phyloP scores from a whole-genome alignment of 2,888 invertebrate species.

The Gibbula magus region DNA sequence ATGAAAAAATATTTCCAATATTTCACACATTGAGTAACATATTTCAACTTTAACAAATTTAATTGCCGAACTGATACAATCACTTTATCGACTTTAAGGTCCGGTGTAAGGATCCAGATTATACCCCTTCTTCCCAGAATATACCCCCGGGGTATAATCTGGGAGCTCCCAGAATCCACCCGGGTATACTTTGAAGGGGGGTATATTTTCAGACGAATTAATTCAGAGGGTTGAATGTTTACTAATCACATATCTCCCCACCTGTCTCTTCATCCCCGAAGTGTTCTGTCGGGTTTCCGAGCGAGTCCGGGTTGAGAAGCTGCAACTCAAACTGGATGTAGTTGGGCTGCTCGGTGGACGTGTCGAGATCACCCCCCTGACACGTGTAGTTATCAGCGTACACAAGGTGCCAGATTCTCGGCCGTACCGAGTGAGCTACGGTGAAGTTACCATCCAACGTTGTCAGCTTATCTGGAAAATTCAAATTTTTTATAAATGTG shows the following conservation, averaged over 20 bases:
- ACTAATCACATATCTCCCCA: slow-evolving; percentile 33
- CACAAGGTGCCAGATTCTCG: slow-evolving; percentile 67
- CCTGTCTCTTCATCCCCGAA: slow-evolving; percentile 72
- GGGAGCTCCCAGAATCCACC: too few species aligned
- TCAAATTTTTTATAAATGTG: too few species aligned
- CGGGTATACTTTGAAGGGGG: too few species aligned
- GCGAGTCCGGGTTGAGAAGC: slow-evolving; percentile 67
- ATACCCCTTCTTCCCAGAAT: too few species aligned
- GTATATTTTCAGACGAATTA: too few species aligned
- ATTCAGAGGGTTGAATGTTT: not conserved
- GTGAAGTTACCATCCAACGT: slow-evolving; percentile 53
- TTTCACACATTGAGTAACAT: too few species aligned
- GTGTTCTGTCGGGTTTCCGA: slow-evolving; percentile 70
- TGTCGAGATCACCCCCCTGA: slow-evolving; percentile 34
- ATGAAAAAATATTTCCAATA: too few species aligned
- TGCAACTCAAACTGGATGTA: slow-evolving; percentile 61
- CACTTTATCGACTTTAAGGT: too few species aligned
- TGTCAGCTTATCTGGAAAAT: slow-evolving; percentile 55
- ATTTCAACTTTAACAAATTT: too few species aligned
- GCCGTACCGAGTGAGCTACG: slow-evolving; percentile 54
- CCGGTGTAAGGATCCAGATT: too few species aligned
- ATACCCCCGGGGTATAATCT: too few species aligned
- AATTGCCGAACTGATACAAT: too few species aligned
- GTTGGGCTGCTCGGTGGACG: slow-evolving; percentile 40
- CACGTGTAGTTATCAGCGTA: slow-evolving; percentile 68